Conservation (phyloP, 2,113 vertebrate species). For the human (Homo sapiens) region DNA sequence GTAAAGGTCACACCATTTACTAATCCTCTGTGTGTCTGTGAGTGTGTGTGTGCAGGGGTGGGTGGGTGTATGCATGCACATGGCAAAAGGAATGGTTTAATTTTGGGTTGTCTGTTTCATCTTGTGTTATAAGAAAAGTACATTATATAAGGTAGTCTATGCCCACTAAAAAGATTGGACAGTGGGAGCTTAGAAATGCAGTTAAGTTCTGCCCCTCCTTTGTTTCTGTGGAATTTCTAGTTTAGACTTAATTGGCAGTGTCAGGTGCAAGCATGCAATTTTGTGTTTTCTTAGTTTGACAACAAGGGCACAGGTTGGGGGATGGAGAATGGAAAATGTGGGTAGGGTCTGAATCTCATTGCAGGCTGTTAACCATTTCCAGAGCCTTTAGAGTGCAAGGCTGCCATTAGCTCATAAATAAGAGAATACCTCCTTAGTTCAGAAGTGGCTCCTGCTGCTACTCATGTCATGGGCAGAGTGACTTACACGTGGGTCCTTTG, state of each 20-base stretch:
- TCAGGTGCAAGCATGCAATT: neutral
- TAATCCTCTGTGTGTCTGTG: conserved; percentile 12
- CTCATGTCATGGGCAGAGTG: neutral
- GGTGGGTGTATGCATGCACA: neutral
- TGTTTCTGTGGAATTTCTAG: conserved; percentile 41
- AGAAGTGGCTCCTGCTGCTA: neutral
- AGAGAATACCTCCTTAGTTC: neutral
- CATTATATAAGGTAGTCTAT: neutral
- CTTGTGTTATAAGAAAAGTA: conserved; percentile 52
- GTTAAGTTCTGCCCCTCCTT: neutral
- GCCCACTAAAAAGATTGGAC: neutral
- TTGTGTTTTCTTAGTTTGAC: conserved; percentile 29
- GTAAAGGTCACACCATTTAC: conserved; percentile 87
- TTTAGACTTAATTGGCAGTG: neutral
- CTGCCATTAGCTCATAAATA: neutral
- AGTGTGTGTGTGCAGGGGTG: no score
- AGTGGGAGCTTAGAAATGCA: neutral
- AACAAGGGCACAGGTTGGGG: neutral
- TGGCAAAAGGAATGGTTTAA: neutral
- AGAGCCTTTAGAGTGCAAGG: neutral
- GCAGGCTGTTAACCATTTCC: neutral
- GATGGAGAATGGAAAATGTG: neutral
- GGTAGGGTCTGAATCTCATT: neutral
- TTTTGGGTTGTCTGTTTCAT: neutral
- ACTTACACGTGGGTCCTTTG: neutral